Evolutionary conservation across 23 tunicate genomes (phyloP), one percentile per base, ranked within the genome.

Genomic region (Ascidia mentula): DNA sequence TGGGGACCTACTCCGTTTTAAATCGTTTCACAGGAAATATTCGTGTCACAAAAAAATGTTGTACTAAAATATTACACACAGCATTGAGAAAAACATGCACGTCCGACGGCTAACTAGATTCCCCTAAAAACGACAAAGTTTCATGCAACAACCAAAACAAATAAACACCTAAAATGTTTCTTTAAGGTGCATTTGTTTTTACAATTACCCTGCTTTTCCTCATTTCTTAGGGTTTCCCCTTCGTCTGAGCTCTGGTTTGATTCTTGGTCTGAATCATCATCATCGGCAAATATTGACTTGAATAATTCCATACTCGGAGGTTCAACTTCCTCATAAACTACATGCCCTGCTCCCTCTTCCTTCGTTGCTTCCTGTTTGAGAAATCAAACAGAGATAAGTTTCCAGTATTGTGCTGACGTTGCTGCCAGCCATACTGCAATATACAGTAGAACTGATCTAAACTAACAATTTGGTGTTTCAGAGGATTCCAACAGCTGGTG

Each of bases 261-360:
- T 53, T 53, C 65, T 5, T 53, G 28, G 18, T 72, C 40, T 34
- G 45, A 38, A 28, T 82, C 86, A 26, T 88, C 94, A 59, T 82
- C 75, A n/a, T 69, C 45, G 22, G 90, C 97, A 61, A 92, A 92
- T n/a, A 92, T 92, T 46, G 97, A 90, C 61, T 87, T 87, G 35
- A 92, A 92, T 18, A 92, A 38, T 12, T 92, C 92, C 89, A 92
- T 82, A 18, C 92, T 40, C 18, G 97, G 91, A 26, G 85, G 75
- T 36, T 92, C 97, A 7, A 35, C 72, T 75, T 78, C 20, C 70
- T 82, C 46, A 1, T 79, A 26, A n/a, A n/a, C n/a, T n/a, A 38
- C 45, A 31, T 12, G 6, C 46, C 0, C 0, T 36, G 24, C 15
- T 7, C 9, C 6, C 38, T 37, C 8, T 36, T 71, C 18, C 38